Evolutionary conservation across 2,888 invertebrate genomes (phyloP).

Genomic region (Drosophila cognata): DNA sequence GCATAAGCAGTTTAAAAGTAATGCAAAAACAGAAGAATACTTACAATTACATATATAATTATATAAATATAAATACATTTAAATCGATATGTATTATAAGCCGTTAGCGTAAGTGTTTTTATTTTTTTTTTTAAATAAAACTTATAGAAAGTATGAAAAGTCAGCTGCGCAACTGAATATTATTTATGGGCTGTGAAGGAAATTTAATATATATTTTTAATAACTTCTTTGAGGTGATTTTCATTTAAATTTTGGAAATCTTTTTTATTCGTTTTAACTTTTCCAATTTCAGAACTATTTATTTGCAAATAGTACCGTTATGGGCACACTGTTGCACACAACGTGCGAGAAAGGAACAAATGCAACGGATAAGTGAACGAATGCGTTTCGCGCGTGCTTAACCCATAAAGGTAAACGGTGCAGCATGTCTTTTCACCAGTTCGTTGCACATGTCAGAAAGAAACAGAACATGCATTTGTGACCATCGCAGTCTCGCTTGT

Average conservation of each 20-base stretch:
- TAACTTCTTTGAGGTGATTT: not conserved
- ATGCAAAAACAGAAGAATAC: conserved; percentile 26
- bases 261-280: not conserved
- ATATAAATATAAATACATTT: conserved; percentile 61
- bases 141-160: conserved; percentile 42
- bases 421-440: not conserved
- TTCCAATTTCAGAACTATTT: not conserved
- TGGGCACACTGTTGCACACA: not conserved
- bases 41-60: conserved; percentile 51
- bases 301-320: not conserved
- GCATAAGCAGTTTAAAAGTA: conserved; percentile 15
- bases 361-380: not conserved
- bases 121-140: conserved; percentile 77
- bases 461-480: not conserved
- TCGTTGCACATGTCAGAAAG: not conserved
- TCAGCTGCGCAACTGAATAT: not conserved
- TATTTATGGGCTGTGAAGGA: not conserved
- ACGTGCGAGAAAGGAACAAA: not conserved
- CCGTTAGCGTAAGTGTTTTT: conserved; percentile 78
- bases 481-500: not conserved
- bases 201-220: not conserved
- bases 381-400: not conserved
- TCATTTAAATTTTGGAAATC: not conserved
- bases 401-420: not conserved
- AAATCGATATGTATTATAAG: conserved; percentile 72